phyloP scores from a whole-genome alignment of 2,797 vertebrate species.

The Fundulus diaphanus region DNA sequence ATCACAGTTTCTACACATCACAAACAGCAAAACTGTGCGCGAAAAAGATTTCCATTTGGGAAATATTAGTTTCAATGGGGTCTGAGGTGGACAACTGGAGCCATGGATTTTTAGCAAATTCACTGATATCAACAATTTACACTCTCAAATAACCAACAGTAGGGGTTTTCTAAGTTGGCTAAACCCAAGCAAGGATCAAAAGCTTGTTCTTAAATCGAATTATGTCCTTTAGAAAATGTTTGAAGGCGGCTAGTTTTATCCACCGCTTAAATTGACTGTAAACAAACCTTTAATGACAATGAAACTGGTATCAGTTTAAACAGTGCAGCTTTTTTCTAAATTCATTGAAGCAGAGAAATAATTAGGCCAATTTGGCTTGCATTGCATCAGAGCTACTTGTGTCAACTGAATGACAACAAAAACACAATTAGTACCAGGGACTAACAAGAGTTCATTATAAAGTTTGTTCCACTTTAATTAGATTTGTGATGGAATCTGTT shows the following conservation, averaged over 20 bases:
- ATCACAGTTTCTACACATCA: not conserved
- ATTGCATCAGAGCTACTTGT: not conserved
- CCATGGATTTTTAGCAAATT: not conserved
- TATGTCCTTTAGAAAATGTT: not conserved
- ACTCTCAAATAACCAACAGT: not conserved
- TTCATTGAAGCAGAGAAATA: not conserved
- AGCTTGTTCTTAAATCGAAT: not conserved
- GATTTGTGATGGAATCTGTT: not conserved
- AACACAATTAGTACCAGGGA: conserved; percentile 7
- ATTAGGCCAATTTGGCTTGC: not conserved
- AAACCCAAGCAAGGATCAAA: no score
- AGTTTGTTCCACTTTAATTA: conserved; percentile 1
- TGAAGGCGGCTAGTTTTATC: not conserved
- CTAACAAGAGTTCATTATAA: not conserved
- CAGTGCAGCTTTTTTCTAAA: not conserved
- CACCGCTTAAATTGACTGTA: not conserved
- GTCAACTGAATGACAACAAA: conserved; percentile 1
- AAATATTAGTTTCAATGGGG: not conserved
- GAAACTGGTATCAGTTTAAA: not conserved
- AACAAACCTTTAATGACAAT: no score
- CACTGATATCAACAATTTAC: no score
- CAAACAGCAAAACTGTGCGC: not conserved
- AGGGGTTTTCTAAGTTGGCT: no score
- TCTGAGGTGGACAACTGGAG: no score
- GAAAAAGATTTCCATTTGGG: not conserved